These are phyloP conservation scores for Galerucella nymphaeae DNA, from an alignment of 2,888 invertebrate genomes.

Conservation along the genomic window DNA sequence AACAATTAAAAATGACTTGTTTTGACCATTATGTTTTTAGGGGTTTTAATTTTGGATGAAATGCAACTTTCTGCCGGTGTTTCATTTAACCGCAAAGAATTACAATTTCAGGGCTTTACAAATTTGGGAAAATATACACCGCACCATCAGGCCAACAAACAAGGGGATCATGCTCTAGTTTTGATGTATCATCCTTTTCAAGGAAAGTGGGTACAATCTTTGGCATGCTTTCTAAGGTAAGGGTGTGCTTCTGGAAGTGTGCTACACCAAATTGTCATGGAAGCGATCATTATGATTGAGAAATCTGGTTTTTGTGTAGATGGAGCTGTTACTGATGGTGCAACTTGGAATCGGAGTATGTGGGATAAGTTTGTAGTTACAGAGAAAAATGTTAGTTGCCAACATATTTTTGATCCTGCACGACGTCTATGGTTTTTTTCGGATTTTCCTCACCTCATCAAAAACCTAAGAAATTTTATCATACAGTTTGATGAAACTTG, in stretches of 20 bases:
- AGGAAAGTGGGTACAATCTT: constrained; percentile 10
- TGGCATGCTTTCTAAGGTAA: constrained; percentile 12
- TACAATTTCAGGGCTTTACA: constrained; percentile 20
- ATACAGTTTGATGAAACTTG: background rate
- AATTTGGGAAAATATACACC: constrained; percentile 32
- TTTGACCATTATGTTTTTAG: background rate
- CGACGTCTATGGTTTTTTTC: background rate
- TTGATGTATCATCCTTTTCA: constrained; percentile 39
- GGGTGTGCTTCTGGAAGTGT: background rate
- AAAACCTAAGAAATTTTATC: background rate
- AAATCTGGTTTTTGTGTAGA: constrained; percentile 23
- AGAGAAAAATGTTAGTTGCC: background rate
- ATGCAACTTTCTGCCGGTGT: background rate
- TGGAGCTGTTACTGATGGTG: constrained; percentile 39
- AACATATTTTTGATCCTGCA: background rate
- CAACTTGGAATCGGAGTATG: constrained; percentile 38
- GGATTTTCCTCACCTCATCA: background rate
- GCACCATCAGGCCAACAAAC: constrained; percentile 15
- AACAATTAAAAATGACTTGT: background rate
- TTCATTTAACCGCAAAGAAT: background rate
- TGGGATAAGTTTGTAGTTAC: constrained; percentile 33
- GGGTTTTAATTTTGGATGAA: background rate
- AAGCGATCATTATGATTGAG: constrained; percentile 7
- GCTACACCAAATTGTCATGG: constrained; percentile 6
- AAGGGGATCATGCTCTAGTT: constrained; percentile 37